A percentile compares a stretch with the other conserved stretches of the same genome.
Evolutionary conservation across 2,888 invertebrate genomes (phyloP).

Genomic region (Clitarchus hookeri): DNA sequence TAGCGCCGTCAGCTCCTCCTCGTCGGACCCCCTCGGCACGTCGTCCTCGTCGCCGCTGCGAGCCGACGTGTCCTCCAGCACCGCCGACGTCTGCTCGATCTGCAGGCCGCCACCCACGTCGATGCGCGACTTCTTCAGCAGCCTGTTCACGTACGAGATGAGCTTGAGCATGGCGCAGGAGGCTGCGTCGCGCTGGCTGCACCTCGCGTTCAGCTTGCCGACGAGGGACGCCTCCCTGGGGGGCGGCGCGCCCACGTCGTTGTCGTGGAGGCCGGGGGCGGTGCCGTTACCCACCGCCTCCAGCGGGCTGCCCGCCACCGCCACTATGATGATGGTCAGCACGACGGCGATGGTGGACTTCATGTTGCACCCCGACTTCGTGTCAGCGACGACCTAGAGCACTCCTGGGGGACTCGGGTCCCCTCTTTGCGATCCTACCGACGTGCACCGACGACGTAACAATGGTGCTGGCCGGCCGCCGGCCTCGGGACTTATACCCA

Average conservation of each 20-base stretch:
- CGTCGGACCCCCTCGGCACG: slow-evolving; percentile 56
- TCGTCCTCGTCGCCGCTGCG: background rate
- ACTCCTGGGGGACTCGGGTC: background rate
- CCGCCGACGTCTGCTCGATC: slow-evolving; percentile 64
- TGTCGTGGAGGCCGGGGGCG: background rate
- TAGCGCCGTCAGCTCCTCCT: slow-evolving; percentile 62
- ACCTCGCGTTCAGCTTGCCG: slow-evolving; percentile 76
- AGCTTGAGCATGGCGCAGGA: slow-evolving; percentile 83
- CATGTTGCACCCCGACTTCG: background rate
- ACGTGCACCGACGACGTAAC: background rate
- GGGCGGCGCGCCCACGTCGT: slow-evolving; percentile 28
- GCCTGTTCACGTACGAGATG: slow-evolving; percentile 79
- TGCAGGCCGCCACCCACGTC: slow-evolving; percentile 77
- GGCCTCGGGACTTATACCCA: background rate
- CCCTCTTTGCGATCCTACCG: no score
- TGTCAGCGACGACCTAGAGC: background rate
- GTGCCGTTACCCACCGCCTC: background rate
- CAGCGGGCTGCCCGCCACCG: background rate
- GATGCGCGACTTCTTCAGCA: slow-evolving; percentile 78
- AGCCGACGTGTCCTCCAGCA: slow-evolving; percentile 47
- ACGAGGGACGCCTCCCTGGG: slow-evolving; percentile 69
- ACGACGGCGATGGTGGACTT: background rate
- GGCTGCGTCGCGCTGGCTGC: slow-evolving; percentile 75
- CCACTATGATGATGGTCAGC: background rate
- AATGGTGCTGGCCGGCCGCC: background rate